These are phyloP conservation scores for Cyanoramphus novaezelandiae DNA, from an alignment of 2,113 vertebrate species.

Conservation along the genomic window DNA sequence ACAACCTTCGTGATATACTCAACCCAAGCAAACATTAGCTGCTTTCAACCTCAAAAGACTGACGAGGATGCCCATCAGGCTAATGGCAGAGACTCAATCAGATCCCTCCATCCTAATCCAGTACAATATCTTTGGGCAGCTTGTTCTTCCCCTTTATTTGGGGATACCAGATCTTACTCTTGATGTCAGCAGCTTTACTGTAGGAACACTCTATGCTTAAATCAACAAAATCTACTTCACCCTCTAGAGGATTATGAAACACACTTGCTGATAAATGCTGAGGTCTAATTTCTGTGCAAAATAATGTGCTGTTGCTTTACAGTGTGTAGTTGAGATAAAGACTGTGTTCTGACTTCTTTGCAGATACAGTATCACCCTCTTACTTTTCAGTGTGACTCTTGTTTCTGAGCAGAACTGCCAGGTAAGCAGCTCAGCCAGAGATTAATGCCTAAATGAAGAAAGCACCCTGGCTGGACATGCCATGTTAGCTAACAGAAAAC, in stretches of 20 bases:
- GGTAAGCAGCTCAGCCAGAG: constrained; percentile 35
- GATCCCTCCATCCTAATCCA: not conserved
- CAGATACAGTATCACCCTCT: not conserved
- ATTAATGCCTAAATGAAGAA: not conserved
- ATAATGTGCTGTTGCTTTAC: not conserved
- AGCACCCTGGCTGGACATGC: not conserved
- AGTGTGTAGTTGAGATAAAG: not conserved
- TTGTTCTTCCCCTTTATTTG: not conserved
- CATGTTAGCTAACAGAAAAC: not conserved
- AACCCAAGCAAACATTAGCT: not conserved
- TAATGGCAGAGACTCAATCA: not conserved
- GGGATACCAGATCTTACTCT: not conserved
- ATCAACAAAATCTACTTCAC: not conserved
- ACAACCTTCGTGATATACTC: not conserved
- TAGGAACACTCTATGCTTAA: not conserved
- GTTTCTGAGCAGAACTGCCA: not conserved
- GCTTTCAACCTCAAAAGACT: not conserved
- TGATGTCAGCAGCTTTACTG: not conserved
- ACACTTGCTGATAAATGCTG: not conserved
- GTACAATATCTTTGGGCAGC: not conserved
- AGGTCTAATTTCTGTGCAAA: not conserved
- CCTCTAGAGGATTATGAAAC: not conserved
- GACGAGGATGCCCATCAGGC: not conserved
- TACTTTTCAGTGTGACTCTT: not conserved
- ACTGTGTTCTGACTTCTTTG: not conserved